Base-by-base conservation (phyloP, 2,888 invertebrate species). In the Plagiodera versicolora region DNA sequence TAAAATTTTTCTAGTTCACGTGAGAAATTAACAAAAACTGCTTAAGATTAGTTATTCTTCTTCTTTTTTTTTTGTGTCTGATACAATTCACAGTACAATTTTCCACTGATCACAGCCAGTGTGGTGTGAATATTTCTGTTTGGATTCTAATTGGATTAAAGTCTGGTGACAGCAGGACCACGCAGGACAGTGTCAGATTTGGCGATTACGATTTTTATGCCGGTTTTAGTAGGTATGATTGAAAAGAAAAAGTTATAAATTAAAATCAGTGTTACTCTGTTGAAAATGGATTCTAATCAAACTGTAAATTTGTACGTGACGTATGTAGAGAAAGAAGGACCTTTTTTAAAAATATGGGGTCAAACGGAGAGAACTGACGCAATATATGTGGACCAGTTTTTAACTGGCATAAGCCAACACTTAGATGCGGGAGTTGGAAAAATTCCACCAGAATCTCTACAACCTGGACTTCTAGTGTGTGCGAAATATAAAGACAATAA, bases 311-410 rank as follows among this genome's bases (percentile, higher is more conserved):
- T 78, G 50, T 79, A 74, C 60, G 84, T 89, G 72, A 90, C 89
- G 64, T 85, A 86, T 80, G 84, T 91, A 65, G 89, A 90, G 72
- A 84, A 85, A 53, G 87, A 88, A 63, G 87, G 88, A 28, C 85
- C 86, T 60, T 87, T 88, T 74, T 79, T 92, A 61, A 88, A 86
- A 81, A 82, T 92, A 74, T 89, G 87, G 82, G 91, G 89, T 24
- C 91, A 91, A 78, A 80, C 83, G 0, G 86, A 88, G 71, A 84
- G 85, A 70, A 80, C 81, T 62, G 77, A 83, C 46, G 83, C 85
- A 1, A 74, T 85, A 56, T 82, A 82, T 74, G 78, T 89, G 49
- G 88, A 89, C 73, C 83, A 82, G n/a, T 79, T 74, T 57, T 71
- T 72, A 77, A 82, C 77, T 76, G 81, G 72, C 80, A 82, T 63